phyloP scores from a whole-genome alignment of 2,113 vertebrate genomes.

The Hymenochirus boettgeri region DNA sequence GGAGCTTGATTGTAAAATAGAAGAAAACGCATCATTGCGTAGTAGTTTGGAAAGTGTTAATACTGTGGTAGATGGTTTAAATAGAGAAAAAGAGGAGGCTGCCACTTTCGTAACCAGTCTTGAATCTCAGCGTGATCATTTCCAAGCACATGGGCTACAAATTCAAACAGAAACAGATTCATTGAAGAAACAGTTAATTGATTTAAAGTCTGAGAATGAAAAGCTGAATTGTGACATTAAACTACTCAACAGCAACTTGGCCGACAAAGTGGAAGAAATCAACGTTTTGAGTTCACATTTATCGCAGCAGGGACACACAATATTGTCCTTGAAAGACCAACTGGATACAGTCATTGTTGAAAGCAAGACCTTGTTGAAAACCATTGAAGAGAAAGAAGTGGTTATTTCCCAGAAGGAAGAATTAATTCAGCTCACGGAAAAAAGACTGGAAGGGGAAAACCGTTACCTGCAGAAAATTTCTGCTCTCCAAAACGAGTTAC shows the following conservation, averaged over 20 bases:
- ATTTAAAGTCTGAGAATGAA: constrained; percentile 59
- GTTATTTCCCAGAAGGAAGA: constrained; percentile 58
- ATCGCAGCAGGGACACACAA: constrained; percentile 50
- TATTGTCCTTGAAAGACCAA: constrained; percentile 58
- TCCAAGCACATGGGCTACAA: constrained; percentile 52
- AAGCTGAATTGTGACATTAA: constrained; percentile 64
- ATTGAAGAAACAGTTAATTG: constrained; percentile 56
- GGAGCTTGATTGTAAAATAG: constrained; percentile 57
- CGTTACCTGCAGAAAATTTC: constrained; percentile 57
- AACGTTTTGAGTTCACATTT: constrained; percentile 53
- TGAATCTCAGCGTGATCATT: constrained; percentile 50
- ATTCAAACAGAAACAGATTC: constrained; percentile 52
- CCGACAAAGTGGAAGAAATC: constrained; percentile 56
- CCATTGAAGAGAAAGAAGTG: constrained; percentile 56
- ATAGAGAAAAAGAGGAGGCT: constrained; percentile 51
- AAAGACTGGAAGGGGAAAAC: constrained; percentile 51
- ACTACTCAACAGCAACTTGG: constrained; percentile 43
- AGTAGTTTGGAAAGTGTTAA: constrained; percentile 58
- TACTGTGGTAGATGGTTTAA: constrained; percentile 55
- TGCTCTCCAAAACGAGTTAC: constrained; percentile 57
- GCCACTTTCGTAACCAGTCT: constrained; percentile 52
- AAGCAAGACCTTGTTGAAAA: constrained; percentile 53
- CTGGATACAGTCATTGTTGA: constrained; percentile 52
- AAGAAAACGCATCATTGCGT: constrained; percentile 55
- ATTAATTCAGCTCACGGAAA: constrained; percentile 60